Base-by-base conservation (phyloP, 2,113 vertebrate species). In the Anoura caudifer region DNA sequence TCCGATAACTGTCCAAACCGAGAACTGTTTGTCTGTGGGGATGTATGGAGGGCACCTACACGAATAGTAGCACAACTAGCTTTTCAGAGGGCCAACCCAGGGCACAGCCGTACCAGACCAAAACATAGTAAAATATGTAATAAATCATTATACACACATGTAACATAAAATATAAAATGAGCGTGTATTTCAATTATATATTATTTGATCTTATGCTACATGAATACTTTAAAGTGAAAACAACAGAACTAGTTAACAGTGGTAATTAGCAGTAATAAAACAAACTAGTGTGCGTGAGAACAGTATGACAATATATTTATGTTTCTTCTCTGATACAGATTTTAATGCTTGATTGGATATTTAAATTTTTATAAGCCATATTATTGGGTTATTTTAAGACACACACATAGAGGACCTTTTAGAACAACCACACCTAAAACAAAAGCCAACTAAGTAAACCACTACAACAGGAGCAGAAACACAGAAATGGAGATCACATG, bases 141-240 rank as follows among this genome's bases (percentile, higher is more conserved):
- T 59, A 92, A 77, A 77, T 81, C 92, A 75, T 28, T 41, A 70
- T 19, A 87, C 2, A 72, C 38, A 61, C 12, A 41, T 45, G 6
- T 33, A 95, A 87, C 9, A 65, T 86, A 69, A 94, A 85, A 47
- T 75, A 72, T n/a, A 77, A 77, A 76, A 19, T 56, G 76, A 17
- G n/a, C 14, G 2, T 54, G 90, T 86, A 43, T 70, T 85, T 72
- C 22, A 45, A 56, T 75, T 72, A 45, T 52, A 50, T 56, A 72
- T 59, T 84, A 93, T 77, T 95, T 96, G 17, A 17, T 81, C 80
- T 95, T 33, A 36, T 63, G 73, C 76, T 93, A 83, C 17, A 69
- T 38, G 36, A 24, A 94, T 22, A 9, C 2, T 76, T 92, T 86
- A 65, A 95, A 87, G 41, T 5, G 83, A 90, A 96, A 76, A 61